phyloP scores from a whole-genome alignment of 1,140 invertebrate species.

The Drosophila yakuba region DNA sequence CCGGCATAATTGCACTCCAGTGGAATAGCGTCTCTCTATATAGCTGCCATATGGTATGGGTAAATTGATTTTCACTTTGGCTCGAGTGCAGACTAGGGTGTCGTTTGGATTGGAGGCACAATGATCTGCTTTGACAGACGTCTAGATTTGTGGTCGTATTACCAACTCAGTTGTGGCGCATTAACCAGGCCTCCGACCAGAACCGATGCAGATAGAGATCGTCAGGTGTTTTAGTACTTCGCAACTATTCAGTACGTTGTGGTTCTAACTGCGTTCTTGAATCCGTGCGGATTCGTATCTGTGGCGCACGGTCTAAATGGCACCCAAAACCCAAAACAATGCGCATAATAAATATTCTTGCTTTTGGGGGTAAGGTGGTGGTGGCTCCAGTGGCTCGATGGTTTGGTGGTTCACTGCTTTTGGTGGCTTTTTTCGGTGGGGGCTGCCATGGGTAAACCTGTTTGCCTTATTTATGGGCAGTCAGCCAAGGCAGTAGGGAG shows the following conservation, averaged over 20 bases:
- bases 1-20: constrained; percentile 41
- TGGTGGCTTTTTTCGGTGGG: not conserved
- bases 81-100: constrained; percentile 25
- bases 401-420: not conserved
- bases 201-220: constrained; percentile 48
- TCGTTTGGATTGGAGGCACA: constrained; percentile 15
- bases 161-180: constrained; percentile 9
- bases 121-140: constrained; percentile 25
- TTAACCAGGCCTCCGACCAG: constrained; percentile 45
- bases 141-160: constrained; percentile 26
- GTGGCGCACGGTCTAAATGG: constrained; percentile 73
- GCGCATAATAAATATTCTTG: constrained; percentile 65
- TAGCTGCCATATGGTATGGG: not conserved
- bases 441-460: constrained; percentile 51
- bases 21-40: not conserved
- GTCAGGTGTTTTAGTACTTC: constrained; percentile 47
- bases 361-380: constrained; percentile 22
- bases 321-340: constrained; percentile 76
- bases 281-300: constrained; percentile 41
- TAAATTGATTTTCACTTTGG: constrained; percentile 55
- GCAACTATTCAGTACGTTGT: not conserved
- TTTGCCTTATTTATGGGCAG: constrained; percentile 68
- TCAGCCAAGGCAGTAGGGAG: constrained; percentile 27
- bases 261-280: constrained; percentile 38
- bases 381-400: constrained; percentile 1